phyloP scores from a whole-genome alignment of 2,113 vertebrate species.

The Limnothrissa miodon region DNA sequence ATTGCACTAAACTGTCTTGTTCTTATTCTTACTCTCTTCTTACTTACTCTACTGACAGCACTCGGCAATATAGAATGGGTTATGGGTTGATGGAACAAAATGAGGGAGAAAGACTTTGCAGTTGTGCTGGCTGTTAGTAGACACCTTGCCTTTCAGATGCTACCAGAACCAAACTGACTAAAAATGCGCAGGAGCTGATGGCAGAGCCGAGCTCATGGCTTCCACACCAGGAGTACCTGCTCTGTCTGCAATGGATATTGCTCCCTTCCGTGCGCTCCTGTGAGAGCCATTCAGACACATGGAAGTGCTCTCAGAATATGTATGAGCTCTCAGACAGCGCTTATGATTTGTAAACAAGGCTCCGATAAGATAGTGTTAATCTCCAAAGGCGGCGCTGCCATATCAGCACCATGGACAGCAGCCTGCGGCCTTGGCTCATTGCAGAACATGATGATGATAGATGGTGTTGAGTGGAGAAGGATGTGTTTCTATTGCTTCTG shows the following conservation, averaged over 20 bases:
- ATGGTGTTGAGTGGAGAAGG: not conserved
- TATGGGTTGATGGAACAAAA: not conserved
- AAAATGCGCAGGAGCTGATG: not conserved
- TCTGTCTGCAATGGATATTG: not conserved
- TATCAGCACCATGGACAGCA: conserved; percentile 34
- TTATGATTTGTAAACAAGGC: not conserved
- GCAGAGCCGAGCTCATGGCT: not conserved
- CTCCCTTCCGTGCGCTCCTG: not conserved
- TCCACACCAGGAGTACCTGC: not conserved
- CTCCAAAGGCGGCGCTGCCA: not conserved
- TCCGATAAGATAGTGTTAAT: not conserved
- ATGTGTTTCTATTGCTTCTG: not conserved
- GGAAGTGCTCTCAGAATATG: not conserved
- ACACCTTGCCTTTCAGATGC: not conserved
- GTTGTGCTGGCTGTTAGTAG: not conserved
- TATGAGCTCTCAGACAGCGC: not conserved
- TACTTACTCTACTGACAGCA: no score
- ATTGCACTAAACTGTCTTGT: no score
- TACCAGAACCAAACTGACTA: not conserved
- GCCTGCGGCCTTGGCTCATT: not conserved
- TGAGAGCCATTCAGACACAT: not conserved
- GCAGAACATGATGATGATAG: not conserved
- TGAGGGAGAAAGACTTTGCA: not conserved
- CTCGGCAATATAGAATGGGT: no score
- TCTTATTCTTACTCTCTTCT: no score